Evolutionary conservation across 2,888 invertebrate species (phyloP).

Genomic region (Acronicta psi): DNA sequence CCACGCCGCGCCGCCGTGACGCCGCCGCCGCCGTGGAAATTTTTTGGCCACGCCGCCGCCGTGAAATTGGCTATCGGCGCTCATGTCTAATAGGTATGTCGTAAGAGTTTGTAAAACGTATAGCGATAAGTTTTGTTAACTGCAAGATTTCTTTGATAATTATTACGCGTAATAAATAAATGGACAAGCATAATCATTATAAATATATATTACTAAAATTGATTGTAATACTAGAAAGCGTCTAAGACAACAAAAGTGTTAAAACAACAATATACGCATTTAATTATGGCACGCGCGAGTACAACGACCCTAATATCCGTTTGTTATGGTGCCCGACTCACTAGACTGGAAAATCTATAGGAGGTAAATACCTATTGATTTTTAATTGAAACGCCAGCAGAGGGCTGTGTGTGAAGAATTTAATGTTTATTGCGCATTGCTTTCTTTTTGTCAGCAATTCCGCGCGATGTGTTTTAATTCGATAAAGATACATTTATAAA

Average conservation of each 20-base stretch:
- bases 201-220: too few relatives aligned
- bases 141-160: too few relatives aligned
- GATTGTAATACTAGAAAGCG: neutral
- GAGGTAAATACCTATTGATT: conserved; percentile 74
- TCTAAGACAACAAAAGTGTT: conserved; percentile 1
- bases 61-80: too few relatives aligned
- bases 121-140: too few relatives aligned
- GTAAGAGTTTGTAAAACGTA: too few relatives aligned
- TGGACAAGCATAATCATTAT: too few relatives aligned
- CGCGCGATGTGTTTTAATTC: neutral
- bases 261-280: conserved; percentile 18
- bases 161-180: too few relatives aligned
- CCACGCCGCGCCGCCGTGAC: too few relatives aligned
- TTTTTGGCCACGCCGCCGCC: too few relatives aligned
- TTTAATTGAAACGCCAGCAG: conserved; percentile 68
- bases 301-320: conserved; percentile 66
- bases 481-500: conserved; percentile 4
- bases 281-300: conserved; percentile 55
- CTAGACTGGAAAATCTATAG: conserved; percentile 78
- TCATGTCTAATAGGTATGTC: too few relatives aligned
- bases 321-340: conserved; percentile 71
- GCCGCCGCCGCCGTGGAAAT: too few relatives aligned
- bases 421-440: neutral
- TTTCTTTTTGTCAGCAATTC: neutral
- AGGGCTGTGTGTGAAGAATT: conserved; percentile 17